Conservation (phyloP, 2,888 invertebrate genomes). For the Papilio demoleus region DNA sequence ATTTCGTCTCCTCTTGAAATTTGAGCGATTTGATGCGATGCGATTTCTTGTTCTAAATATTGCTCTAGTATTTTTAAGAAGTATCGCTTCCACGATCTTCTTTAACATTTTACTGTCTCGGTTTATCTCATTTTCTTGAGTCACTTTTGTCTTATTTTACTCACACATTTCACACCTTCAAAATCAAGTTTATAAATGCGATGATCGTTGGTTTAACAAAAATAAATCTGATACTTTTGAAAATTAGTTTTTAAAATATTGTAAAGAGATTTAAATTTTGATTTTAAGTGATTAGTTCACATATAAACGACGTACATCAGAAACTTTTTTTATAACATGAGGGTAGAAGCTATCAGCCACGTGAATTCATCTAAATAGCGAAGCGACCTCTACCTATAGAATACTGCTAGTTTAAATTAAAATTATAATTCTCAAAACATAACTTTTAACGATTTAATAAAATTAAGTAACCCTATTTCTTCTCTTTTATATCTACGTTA, state of each 20-base stretch:
- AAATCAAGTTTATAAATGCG: background rate
- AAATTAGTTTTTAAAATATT: background rate
- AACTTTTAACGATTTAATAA: too few relatives aligned
- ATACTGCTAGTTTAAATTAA: too few relatives aligned
- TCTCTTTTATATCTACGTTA: background rate
- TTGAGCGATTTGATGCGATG: slow-evolving; percentile 55
- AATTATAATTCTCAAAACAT: too few relatives aligned
- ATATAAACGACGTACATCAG: too few relatives aligned
- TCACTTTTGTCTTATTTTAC: slow-evolving; percentile 45
- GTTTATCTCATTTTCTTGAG: slow-evolving; percentile 70
- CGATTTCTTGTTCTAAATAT: slow-evolving; percentile 58
- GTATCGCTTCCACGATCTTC: slow-evolving; percentile 77
- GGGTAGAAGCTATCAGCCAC: too few relatives aligned
- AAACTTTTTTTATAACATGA: too few relatives aligned
- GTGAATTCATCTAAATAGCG: too few relatives aligned
- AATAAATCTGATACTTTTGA: background rate
- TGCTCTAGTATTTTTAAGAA: slow-evolving; percentile 59
- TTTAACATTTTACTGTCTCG: slow-evolving; percentile 68
- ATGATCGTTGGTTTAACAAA: slow-evolving; percentile 31
- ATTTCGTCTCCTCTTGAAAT: slow-evolving; percentile 59
- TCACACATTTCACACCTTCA: background rate
- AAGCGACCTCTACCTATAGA: too few relatives aligned
- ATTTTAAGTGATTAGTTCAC: too few relatives aligned
- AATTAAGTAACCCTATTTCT: background rate
- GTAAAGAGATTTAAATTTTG: too few relatives aligned